Evolutionary conservation across 1,140 invertebrate genomes (phyloP).

Genomic region (Chrysomallon squamiferum): DNA sequence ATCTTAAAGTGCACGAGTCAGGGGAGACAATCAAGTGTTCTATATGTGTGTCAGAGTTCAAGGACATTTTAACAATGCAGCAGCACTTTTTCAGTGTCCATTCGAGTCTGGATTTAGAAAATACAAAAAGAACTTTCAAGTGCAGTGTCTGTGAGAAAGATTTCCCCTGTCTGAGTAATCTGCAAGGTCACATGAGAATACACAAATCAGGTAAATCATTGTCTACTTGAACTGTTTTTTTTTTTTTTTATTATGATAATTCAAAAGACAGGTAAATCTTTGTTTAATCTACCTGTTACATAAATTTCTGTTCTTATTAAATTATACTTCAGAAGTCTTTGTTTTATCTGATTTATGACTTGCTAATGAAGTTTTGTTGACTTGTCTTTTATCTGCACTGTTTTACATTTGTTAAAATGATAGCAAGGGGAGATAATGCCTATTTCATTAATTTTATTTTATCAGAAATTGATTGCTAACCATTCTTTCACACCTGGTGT

Average conservation of each 20-base stretch:
- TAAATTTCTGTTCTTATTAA: too few relatives aligned
- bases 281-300: not conserved
- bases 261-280: too few relatives aligned
- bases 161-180: conserved; percentile 54
- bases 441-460: too few relatives aligned
- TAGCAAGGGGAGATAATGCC: too few relatives aligned
- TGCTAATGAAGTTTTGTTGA: too few relatives aligned
- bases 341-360: too few relatives aligned
- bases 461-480: too few relatives aligned
- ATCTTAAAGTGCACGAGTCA: conserved; percentile 44
- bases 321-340: too few relatives aligned
- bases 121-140: conserved; percentile 31
- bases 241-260: not conserved
- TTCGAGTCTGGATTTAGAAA: conserved; percentile 26
- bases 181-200: conserved; percentile 59
- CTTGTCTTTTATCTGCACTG: too few relatives aligned
- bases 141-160: conserved; percentile 60
- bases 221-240: not conserved
- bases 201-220: conserved; percentile 51
- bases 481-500: too few relatives aligned
- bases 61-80: conserved; percentile 41
- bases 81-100: conserved; percentile 57
- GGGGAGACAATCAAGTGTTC: conserved; percentile 49
- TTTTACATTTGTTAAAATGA: too few relatives aligned
- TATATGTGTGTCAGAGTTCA: conserved; percentile 48